A percentile compares a stretch with the other conserved stretches of the same genome.
phyloP scores from a whole-genome alignment of 2,113 vertebrate species.

The Asarcornis scutulata region DNA sequence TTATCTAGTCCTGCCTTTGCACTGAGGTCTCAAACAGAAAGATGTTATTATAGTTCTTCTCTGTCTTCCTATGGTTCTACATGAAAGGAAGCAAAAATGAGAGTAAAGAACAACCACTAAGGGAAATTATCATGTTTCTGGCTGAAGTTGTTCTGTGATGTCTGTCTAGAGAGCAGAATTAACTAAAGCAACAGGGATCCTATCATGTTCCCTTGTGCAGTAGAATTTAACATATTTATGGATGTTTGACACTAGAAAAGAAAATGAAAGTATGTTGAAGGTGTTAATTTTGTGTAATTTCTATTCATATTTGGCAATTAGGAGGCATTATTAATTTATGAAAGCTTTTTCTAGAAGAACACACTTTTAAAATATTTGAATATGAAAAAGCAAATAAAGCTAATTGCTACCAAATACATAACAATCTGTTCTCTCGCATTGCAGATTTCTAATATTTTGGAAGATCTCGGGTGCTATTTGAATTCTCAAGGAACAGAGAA shows the following conservation, averaged over 20 bases:
- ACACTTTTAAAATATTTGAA: background rate
- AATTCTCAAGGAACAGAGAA: conserved; percentile 35
- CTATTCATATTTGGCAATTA: background rate
- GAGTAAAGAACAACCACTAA: background rate
- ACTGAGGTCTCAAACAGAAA: background rate
- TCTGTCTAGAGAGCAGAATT: background rate
- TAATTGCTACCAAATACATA: background rate
- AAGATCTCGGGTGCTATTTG: conserved; percentile 60
- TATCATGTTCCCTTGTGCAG: background rate
- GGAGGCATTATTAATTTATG: background rate
- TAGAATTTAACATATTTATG: background rate
- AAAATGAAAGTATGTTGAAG: background rate
- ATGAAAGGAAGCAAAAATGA: background rate
- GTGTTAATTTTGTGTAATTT: background rate
- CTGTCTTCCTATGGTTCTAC: background rate
- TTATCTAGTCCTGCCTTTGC: background rate
- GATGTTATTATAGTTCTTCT: background rate
- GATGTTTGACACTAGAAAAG: background rate
- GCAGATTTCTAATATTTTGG: conserved; percentile 18
- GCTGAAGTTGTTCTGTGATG: background rate
- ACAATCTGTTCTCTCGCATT: background rate
- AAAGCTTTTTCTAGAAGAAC: background rate
- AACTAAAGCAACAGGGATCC: background rate
- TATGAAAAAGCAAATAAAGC: background rate
- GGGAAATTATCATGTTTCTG: background rate